Evolutionary conservation across 2,113 vertebrate genomes (phyloP), one percentile per base, ranked within the genome.

Genomic region (Maylandia zebra): DNA sequence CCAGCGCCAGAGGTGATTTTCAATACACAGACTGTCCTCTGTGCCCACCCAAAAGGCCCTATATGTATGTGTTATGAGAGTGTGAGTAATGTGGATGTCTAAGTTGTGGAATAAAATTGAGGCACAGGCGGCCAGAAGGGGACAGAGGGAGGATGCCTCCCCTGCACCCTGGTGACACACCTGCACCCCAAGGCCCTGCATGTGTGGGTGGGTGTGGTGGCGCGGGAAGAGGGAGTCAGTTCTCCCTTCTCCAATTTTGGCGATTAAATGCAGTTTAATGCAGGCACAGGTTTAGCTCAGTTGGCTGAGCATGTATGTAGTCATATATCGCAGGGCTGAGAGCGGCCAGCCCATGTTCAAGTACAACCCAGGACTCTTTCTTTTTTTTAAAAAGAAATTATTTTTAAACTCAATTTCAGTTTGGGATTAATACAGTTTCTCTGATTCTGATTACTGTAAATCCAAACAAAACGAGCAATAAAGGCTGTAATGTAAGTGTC

Each of bases 331-430:
- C 22, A 57, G 0, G 55, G 12, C 12, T 57, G 55, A 8, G 55
- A 57, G 12, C 0, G 3, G 22, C 55, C 55, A 56, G 0, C 22
- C 0, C 0, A 3, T 0, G 1, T 24, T 27, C 55, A 56, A 57
- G 3, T 8, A 57, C 12, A 57, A 57, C 12, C 2, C 0, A 0
- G 0, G 3, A 0, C n/a, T 24, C 3, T 55, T n/a, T n/a, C 2
- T 19, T n/a, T n/a, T 0, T 10, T 48, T 48, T 22, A 5, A 8
- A 32, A 32, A 32, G 0, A 34, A 34, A 34, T 34, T 8, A 1
- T 34, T 34, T 8, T 34, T 8, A 34, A 34, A 32, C 32, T 32
- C 8, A 9, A 32, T 8, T 34, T 34, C 32, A 34, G 32, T 36
- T 2, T 53, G 52, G 52, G 52, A 53, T 22, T 53, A 53, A 53